Evolutionary conservation across 2,113 vertebrate genomes (phyloP), one percentile per base, ranked within the genome.

Genomic region (Reinhardtius hippoglossoides): DNA sequence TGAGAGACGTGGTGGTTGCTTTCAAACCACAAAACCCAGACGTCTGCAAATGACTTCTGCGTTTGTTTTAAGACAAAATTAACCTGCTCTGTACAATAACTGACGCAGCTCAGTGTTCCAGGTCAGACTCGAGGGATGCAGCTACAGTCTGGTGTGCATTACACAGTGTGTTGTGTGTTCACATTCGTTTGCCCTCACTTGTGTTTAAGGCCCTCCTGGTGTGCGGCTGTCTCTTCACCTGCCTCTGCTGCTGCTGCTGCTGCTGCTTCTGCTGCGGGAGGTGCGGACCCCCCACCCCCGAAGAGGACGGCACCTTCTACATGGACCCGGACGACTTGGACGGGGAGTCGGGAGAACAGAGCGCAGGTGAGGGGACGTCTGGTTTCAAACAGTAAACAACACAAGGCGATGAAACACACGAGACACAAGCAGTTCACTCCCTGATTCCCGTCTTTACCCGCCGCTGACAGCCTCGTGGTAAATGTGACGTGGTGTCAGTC

Each of bases 191-290:
- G 7, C 6, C 67, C 2, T 48, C 7, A 13, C 60, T n/a, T 26
- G 31, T 52, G 4, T 78, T 20, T 44, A 98, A 31, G 97, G 72
- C 91, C 0, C 91, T 97, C 3, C 0, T 93, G 1, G 42, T 92
- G n/a, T 95, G 95, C 68, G 96, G 95, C 0, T 18, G 88, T 0
- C 18, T 94, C 1, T 84, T 96, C 60, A 96, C 96, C 21, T 91
- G 94, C 89, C 94, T 92, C 82, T 96, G 95, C 54, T 98, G 97
- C 64, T 96, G 91, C 58, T 96, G 93, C 63, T 98, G 95, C 88
- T 97, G 97, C 88, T 98, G 96, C 0, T 96, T 92, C 82, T 97
- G 97, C 89, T 98, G 97, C 0, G 96, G 97, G 26, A 85, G 70
- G 0, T 96, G 95, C 56, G 91, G 67, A 35, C 57, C 40, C 40